phyloP scores from a whole-genome alignment of 2,113 vertebrate species.

The Ptilonorhynchus violaceus region DNA sequence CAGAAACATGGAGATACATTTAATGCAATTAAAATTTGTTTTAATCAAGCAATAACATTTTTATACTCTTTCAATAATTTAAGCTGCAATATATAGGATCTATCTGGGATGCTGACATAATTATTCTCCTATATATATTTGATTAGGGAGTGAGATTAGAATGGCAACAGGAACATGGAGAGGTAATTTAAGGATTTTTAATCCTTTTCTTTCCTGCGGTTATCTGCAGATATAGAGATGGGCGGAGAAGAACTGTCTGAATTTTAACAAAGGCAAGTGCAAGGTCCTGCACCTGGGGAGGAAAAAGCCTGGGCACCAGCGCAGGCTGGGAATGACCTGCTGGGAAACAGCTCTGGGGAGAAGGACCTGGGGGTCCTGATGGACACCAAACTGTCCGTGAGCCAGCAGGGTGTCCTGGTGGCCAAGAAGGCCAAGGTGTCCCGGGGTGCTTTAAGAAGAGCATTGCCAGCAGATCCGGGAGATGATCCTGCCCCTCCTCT shows the following conservation, averaged over 20 bases:
- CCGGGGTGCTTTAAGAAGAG: accelerated
- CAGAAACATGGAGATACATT: not conserved
- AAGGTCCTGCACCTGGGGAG: not conserved
- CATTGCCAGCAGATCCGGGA: not conserved
- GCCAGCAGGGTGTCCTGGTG: not conserved
- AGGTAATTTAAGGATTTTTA: not conserved
- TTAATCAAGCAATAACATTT: not conserved
- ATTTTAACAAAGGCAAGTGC: not conserved
- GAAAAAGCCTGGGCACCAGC: not conserved
- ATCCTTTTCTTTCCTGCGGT: not conserved
- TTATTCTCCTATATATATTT: not conserved
- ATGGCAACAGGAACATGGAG: not conserved
- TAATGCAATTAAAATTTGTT: not conserved
- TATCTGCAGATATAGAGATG: not conserved
- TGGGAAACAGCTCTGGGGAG: not conserved
- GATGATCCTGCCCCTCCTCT: not conserved
- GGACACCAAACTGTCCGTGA: not conserved
- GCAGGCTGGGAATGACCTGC: not conserved
- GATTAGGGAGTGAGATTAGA: not conserved
- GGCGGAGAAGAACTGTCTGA: not conserved
- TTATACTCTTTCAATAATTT: not conserved
- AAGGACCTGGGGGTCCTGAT: not conserved
- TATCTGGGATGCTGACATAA: not conserved
- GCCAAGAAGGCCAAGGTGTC: too few relatives aligned
- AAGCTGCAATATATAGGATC: not conserved